Evolutionary conservation across 2,113 vertebrate genomes (phyloP).

Genomic region (Barnardius zonarius): DNA sequence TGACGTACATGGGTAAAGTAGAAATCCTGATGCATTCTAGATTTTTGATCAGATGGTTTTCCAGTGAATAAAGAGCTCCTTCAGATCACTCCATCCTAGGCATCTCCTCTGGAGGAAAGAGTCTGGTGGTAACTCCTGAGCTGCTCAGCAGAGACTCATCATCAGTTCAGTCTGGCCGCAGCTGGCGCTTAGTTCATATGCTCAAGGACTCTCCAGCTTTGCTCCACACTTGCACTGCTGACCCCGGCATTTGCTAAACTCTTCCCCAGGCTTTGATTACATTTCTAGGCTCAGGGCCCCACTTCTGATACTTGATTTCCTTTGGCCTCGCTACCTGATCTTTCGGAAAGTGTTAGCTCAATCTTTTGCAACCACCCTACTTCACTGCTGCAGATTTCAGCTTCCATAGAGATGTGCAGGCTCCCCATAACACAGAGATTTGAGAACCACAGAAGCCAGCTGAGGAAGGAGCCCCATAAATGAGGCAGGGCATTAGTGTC

Average conservation of each 20-base stretch:
- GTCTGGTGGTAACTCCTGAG: background rate
- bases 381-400: background rate
- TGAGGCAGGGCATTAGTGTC: background rate
- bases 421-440: background rate
- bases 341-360: background rate
- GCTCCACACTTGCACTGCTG: background rate
- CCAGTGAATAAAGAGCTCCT: background rate
- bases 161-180: fast-evolving
- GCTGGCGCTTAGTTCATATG: background rate
- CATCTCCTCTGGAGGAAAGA: background rate
- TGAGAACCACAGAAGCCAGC: background rate
- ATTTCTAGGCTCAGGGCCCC: background rate
- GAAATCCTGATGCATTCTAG: fast-evolving
- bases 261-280: background rate
- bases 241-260: background rate
- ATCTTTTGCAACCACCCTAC: background rate
- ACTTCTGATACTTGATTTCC: background rate
- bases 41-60: background rate
- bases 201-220: background rate
- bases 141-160: background rate
- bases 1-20: background rate
- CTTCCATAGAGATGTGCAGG: background rate
- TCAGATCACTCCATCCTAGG: background rate
- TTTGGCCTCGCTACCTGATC: background rate
- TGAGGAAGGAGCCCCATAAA: background rate